phyloP scores from a whole-genome alignment of 2,797 vertebrate species.

The Chloroceryle amazona region DNA sequence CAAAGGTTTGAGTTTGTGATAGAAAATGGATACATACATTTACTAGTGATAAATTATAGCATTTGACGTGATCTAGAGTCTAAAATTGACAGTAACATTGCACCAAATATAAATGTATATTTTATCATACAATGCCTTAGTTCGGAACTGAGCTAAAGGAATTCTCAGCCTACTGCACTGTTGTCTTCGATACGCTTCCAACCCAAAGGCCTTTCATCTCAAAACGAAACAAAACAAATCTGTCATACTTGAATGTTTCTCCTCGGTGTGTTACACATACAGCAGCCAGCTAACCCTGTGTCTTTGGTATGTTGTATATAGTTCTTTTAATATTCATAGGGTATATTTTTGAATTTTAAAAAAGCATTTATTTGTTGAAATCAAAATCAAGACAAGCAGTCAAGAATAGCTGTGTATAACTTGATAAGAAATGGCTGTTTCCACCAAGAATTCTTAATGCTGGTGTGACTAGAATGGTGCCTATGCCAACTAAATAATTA shows the following conservation, averaged over 20 bases:
- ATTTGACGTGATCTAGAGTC: slow-evolving; percentile 76
- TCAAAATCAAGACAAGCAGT: slow-evolving; percentile 75
- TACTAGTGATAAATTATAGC: slow-evolving; percentile 70
- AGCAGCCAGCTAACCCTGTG: slow-evolving; percentile 80
- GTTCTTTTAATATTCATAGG: slow-evolving; percentile 85
- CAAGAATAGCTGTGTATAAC: slow-evolving; percentile 72
- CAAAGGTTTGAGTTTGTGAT: slow-evolving; percentile 67
- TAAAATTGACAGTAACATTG: slow-evolving; percentile 73
- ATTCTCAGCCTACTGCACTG: slow-evolving; percentile 83
- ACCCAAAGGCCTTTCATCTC: slow-evolving; percentile 88
- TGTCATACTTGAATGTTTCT: slow-evolving; percentile 86
- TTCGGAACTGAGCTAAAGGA: slow-evolving; percentile 83
- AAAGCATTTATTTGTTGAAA: slow-evolving; percentile 81
- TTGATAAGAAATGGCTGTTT: slow-evolving; percentile 75
- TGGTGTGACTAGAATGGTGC: slow-evolving; percentile 84
- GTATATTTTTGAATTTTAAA: slow-evolving; percentile 85
- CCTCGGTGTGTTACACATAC: slow-evolving; percentile 76
- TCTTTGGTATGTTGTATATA: slow-evolving; percentile 84
- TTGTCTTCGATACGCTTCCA: slow-evolving; percentile 87
- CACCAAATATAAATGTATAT: slow-evolving; percentile 84
- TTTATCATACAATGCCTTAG: slow-evolving; percentile 85
- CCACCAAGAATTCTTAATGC: slow-evolving; percentile 80
- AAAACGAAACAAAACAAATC: slow-evolving; percentile 69
- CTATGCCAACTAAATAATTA: slow-evolving; percentile 78
- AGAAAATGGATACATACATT: slow-evolving; percentile 57